Evolutionary conservation across 2,888 invertebrate genomes (phyloP), one percentile per base, ranked within the genome.

Genomic region (Operophtera brumata): DNA sequence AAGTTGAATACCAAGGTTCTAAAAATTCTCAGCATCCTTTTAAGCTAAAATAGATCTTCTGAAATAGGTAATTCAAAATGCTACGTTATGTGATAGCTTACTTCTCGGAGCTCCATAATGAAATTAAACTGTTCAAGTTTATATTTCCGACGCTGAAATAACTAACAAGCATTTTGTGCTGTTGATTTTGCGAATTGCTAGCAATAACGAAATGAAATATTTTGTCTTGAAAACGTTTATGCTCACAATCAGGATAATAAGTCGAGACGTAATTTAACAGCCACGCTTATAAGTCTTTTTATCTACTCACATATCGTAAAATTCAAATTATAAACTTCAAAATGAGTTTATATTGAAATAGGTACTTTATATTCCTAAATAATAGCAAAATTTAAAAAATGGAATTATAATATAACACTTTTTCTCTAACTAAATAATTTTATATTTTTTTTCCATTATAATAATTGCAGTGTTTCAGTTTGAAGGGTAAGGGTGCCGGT

Each of bases 111-210:
- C 52, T 55, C 32, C 40, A 26, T 58, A 48, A 62, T 58, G 54
- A 56, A 54, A 61, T 61, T 54, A 49, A 51, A 54, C 52, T 45
- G 45, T 54, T 57, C 39, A 53, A 58, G 55, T 69, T 69, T 62
- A 67, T 67, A 68, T 65, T 72, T 65, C 62, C 67, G 60, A 55
- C 46, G 57, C 20, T 65, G 58, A 47, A 69, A 63, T 60, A 66
- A 69, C 66, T 65, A 73, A 70, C 66, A 64, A 64, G 59, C 57
- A 64, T 62, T 58, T 64, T 66, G 63, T 61, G 42, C 63, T 73
- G 66, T 69, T 71, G 64, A 65, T 72, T 69, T 63, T 56, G 48
- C 26, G 49, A 71, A 69, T 66, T 66, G 59, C 53, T 43, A 49
- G 59, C 52, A 54, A 64, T 58, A 56, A 53, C 40, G 47, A 47